These are phyloP conservation scores for Himalopsyche anomala DNA, from an alignment of 2,888 invertebrate genomes.

Conservation along the genomic window DNA sequence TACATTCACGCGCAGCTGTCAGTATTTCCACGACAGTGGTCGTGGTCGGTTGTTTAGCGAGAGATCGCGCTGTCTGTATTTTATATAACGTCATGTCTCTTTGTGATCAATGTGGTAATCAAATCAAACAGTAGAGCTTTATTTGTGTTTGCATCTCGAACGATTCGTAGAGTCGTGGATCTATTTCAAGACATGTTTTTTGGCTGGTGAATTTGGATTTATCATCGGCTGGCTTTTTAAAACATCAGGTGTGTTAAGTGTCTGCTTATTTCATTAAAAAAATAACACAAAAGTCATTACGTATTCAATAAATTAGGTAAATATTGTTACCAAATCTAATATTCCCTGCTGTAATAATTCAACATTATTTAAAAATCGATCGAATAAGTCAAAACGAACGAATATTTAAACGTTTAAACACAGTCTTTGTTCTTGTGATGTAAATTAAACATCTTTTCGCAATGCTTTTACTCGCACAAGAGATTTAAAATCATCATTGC, in stretches of 20 bases:
- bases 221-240: neutral
- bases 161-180: neutral
- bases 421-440: too few relatives aligned
- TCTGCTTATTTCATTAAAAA: neutral
- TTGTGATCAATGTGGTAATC: constrained; percentile 8
- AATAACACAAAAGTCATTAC: neutral
- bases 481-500: too few relatives aligned
- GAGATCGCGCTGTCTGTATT: neutral
- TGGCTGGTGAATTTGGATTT: constrained; percentile 4
- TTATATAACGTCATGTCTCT: constrained; percentile 19
- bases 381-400: too few relatives aligned
- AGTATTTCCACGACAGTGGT: neutral
- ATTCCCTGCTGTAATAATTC: too few relatives aligned
- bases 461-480: too few relatives aligned
- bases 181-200: constrained; percentile 1
- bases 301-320: neutral
- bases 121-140: neutral
- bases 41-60: neutral
- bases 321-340: neutral
- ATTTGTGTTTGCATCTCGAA: neutral
- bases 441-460: too few relatives aligned
- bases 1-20: neutral
- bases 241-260: constrained; percentile 2
- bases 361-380: too few relatives aligned
- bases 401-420: too few relatives aligned